Evolutionary conservation across 1,140 invertebrate species (phyloP).

Genomic region (Caenorhabditis brenneri): DNA sequence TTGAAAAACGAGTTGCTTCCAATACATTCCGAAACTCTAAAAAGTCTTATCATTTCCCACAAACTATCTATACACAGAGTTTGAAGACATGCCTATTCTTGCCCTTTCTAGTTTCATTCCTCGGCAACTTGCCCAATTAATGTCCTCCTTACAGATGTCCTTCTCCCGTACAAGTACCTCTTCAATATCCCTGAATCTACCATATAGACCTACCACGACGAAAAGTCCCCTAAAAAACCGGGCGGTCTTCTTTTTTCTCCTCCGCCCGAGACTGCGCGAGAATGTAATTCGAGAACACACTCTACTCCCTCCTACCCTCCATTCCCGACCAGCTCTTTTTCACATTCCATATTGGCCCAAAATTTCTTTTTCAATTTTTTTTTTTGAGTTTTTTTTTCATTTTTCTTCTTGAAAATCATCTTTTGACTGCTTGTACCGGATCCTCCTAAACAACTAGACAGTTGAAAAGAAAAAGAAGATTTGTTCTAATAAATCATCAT

Average conservation of each 20-base stretch:
- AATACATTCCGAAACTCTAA: too few relatives aligned
- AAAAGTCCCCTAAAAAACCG: not conserved
- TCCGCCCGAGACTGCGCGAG: not conserved
- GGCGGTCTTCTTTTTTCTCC: not conserved
- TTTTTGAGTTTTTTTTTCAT: not conserved
- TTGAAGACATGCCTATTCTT: too few relatives aligned
- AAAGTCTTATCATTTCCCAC: too few relatives aligned
- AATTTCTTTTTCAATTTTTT: not conserved
- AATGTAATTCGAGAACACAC: conserved; percentile 32
- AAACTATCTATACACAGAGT: too few relatives aligned
- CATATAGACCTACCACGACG: not conserved
- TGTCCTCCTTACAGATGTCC: too few relatives aligned
- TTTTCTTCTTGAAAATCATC: not conserved
- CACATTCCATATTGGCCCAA: not conserved
- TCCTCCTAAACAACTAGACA: not conserved
- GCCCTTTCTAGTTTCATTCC: too few relatives aligned
- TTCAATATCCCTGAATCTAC: not conserved
- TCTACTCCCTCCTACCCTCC: not conserved
- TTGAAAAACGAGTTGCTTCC: too few relatives aligned
- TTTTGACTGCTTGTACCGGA: not conserved
- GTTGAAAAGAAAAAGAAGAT: not conserved
- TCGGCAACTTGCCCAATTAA: too few relatives aligned
- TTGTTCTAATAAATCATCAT: conserved; percentile 1
- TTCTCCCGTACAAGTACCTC: not conserved
- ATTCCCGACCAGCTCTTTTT: not conserved